Base-by-base conservation (phyloP, 2,888 invertebrate species). In the Limnephilus lunatus region DNA sequence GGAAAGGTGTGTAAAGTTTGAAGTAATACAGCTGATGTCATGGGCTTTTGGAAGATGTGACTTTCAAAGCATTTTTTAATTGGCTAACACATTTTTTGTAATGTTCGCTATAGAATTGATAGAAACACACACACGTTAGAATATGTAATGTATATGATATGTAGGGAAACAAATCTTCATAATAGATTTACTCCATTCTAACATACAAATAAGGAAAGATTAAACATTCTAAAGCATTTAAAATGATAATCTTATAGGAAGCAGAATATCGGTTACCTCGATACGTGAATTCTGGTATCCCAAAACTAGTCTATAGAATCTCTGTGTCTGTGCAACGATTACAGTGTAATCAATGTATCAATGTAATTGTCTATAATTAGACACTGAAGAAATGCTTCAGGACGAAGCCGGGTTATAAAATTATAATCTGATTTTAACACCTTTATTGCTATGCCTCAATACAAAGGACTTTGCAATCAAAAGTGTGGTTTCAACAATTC, bases 1-100 rank as follows among this genome's bases (percentile, higher is more conserved):
- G 30, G 14, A 83, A 83, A 90, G 90, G 83, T 53, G 31, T 83
- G 14, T 32, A 68, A 31, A 86, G 44, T 32, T 81, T 53, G 85
- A 48, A 30, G 32, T 15, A 31, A 82, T 32, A 82, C 32, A 82
- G 82, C 82, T 82, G 82, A 32, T 32, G 14, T 82, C 30, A 82
- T 31, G 25, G 68, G 68, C 68, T n/a, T 68, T 68, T 68, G 68
- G n/a, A 25, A 68, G 25, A 25, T 25, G n/a, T 68, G 68, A 68
- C 4, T 68, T 68, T 68, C 25, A 68, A 68, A 68, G 68, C 25
- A 68, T 68, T 68, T 68, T 68, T 68, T 68, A 68, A 68, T 68
- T 68, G 68, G 68, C 68, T 68, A 7, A 68, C 68, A 68, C 25
- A 2, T 68, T 68, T 68, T 68, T 68, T 68, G 9, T 9, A 68